A percentile compares a stretch with the other conserved stretches of the same genome.
Conservation (phyloP, 2,113 vertebrate genomes). For the Smithornis capensis region DNA sequence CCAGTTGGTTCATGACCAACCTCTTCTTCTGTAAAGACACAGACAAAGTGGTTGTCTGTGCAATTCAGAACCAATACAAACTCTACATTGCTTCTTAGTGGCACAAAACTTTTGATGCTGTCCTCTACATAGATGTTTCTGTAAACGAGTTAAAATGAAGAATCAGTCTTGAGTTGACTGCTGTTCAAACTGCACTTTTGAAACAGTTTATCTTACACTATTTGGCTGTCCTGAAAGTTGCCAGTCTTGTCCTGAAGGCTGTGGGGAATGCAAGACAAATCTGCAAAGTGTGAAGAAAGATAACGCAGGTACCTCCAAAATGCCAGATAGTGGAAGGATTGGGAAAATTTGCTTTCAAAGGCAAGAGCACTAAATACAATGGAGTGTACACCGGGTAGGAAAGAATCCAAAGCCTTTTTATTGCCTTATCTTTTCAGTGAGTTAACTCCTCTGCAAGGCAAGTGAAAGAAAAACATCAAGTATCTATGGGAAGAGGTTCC, state of each 20-base stretch:
- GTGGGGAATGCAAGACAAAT: not conserved
- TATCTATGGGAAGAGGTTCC: too few relatives aligned
- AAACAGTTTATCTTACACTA: not conserved
- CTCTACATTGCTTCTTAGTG: not conserved
- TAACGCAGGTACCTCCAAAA: too few relatives aligned
- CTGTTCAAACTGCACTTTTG: accelerated
- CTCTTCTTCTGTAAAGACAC: not conserved
- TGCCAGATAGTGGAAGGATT: too few relatives aligned
- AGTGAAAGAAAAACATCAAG: too few relatives aligned
- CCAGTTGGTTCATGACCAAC: not conserved
- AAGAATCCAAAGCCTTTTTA: too few relatives aligned
- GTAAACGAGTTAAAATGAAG: not conserved
- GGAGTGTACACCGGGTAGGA: too few relatives aligned
- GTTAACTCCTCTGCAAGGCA: too few relatives aligned
- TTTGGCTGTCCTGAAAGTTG: not conserved
- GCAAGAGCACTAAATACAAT: too few relatives aligned
- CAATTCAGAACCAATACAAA: not conserved
- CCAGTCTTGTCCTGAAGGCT: not conserved
- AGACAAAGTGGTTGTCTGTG: not conserved
- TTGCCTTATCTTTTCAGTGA: too few relatives aligned
- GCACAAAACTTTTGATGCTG: not conserved
- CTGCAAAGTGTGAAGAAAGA: not conserved
- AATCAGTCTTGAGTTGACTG: not conserved
- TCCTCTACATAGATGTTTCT: not conserved
- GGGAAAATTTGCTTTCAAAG: too few relatives aligned